Percentiles rank a stretch among this genome's conserved stretches.
These are phyloP conservation scores for Carcharodon carcharias DNA, from an alignment of 2,797 vertebrate genomes.

Conservation along the genomic window DNA sequence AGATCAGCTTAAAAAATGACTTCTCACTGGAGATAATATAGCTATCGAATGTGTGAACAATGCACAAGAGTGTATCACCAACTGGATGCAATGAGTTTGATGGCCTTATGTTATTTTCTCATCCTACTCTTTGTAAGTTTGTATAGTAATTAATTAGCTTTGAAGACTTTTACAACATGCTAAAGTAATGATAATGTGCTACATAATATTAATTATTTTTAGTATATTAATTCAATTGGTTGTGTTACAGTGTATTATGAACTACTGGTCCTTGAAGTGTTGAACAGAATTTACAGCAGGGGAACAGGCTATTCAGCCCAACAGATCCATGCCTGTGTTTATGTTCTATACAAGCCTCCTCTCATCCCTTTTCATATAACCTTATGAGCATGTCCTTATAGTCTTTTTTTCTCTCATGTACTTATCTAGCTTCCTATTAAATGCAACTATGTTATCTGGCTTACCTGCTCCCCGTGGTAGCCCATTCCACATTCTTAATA, in stretches of 20 bases:
- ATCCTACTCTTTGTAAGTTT: background rate
- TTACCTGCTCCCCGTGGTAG: background rate
- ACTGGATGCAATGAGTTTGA: background rate
- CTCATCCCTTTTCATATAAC: too few relatives aligned
- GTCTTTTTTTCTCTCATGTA: too few relatives aligned
- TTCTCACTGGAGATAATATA: background rate
- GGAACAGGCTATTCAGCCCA: too few relatives aligned
- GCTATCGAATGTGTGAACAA: background rate
- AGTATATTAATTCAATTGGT: background rate
- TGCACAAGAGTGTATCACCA: background rate
- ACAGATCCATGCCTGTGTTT: too few relatives aligned
- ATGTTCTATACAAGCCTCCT: too few relatives aligned
- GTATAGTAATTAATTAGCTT: background rate
- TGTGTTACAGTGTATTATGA: background rate
- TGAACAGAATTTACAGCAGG: too few relatives aligned
- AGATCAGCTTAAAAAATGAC: background rate
- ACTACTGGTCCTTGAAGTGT: background rate
- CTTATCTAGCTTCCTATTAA: too few relatives aligned
- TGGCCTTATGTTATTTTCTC: background rate
- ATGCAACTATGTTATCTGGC: too few relatives aligned
- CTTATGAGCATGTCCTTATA: too few relatives aligned
- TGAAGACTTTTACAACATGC: background rate
- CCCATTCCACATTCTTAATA: background rate
- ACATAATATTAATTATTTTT: background rate
- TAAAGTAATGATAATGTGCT: background rate